A percentile compares a stretch with the other conserved stretches of the same genome.
Evolutionary conservation across 2,888 invertebrate genomes (phyloP).

Genomic region (Andrena flavipes): DNA sequence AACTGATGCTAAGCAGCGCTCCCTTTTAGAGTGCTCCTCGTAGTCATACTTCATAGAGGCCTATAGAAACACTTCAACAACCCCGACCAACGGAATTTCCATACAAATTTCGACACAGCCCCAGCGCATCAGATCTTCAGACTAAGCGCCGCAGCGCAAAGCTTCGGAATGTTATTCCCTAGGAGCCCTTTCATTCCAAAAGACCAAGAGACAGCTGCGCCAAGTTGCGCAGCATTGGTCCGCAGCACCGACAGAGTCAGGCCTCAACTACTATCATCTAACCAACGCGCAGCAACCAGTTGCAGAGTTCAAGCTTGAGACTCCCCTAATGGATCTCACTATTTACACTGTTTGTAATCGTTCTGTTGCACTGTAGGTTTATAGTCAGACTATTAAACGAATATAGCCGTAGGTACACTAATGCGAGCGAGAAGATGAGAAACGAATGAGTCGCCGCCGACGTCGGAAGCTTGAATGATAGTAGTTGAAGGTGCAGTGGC

Average conservation of each 20-base stretch:
- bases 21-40: not conserved
- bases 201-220: not conserved
- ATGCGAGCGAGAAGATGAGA: not conserved
- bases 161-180: not conserved
- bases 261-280: conserved; percentile 31
- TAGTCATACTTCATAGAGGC: not conserved
- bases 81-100: not conserved
- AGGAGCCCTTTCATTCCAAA: not conserved
- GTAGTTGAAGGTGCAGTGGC: conserved; percentile 34
- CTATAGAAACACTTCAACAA: not conserved
- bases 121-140: conserved; percentile 5
- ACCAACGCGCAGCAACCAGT: not conserved
- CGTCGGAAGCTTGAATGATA: not conserved
- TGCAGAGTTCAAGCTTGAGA: too few relatives aligned
- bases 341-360: conserved; percentile 14
- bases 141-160: not conserved
- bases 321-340: conserved; percentile 6
- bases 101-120: not conserved
- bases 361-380: not conserved
- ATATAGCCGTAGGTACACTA: conserved; percentile 1
- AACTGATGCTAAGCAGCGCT: not conserved
- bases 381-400: not conserved
- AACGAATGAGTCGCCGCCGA: not conserved
- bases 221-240: not conserved
- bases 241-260: conserved; percentile 34